Evolutionary conservation across 2,888 invertebrate species (phyloP), one percentile per base, ranked within the genome.

Genomic region (Himalopsyche anomala): DNA sequence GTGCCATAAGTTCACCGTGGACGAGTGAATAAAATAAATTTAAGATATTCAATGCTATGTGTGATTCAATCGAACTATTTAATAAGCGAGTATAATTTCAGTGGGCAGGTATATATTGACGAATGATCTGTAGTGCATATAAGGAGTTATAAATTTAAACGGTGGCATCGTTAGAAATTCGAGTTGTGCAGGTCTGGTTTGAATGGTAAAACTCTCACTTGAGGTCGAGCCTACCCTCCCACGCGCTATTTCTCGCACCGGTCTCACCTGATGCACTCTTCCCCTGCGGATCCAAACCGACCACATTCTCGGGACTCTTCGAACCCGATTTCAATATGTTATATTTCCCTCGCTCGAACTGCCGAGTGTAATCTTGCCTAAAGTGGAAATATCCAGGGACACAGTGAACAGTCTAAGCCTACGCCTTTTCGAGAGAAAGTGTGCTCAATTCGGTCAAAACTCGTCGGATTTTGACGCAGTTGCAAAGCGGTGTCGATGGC

Each of bases 311-410:
- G 62, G 62, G 62, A 62, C 62, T 62, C 62, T 62, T 62, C 62
- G 62, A 62, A 62, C 62, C 62, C 62, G 62, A 62, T 56, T 56
- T n/a, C 19, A 8, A n/a, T 56, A 56, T 56, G 19, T 19, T 19
- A 62, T 28, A 19, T n/a, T 62, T 62, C 19, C 62, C 19, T 62
- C 62, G 28, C 62, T 62, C 62, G 28, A 62, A 19, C 62, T 28
- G 28, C n/a, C 62, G 62, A 28, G 19, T 62, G 19, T 19, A 62
- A 62, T 62, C 62, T 62, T 11, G 62, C 62, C 62, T 62, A 62
- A 62, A 62, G 62, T 62, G 28, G 62, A n/a, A 62, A 62, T 62
- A 62, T 62, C 62, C 62, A 62, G 62, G 62, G 62, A 62, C 62
- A 62, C 62, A 1, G 62, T 9, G 62, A 62, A 9, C 62, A 62